Conservation (phyloP, 2,888 invertebrate species). For the Auanema sp. region DNA sequence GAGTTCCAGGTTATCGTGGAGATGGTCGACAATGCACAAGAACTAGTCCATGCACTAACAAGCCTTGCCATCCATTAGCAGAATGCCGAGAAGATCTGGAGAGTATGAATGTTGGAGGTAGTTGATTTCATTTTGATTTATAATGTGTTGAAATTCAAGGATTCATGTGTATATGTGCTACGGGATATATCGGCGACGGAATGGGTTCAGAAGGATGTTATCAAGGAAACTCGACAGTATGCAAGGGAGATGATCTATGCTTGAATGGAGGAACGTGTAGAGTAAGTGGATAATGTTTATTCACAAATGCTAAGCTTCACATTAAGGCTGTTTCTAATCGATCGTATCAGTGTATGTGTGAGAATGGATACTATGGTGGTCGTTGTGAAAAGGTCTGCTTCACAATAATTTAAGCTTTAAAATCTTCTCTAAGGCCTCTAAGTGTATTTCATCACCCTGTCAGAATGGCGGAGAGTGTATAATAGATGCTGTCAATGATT, state of each 20-base stretch:
- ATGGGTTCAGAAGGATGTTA: constrained; percentile 46
- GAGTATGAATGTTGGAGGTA: constrained; percentile 19
- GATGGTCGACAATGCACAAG: constrained; percentile 20
- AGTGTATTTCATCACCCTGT: constrained; percentile 26
- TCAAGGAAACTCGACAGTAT: constrained; percentile 33
- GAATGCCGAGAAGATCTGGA: constrained; percentile 17
- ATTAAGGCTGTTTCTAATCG: constrained; percentile 31
- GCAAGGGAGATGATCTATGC: constrained; percentile 39
- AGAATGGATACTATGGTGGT: constrained; percentile 35
- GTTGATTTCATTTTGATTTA: neutral
- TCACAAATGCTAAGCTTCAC: neutral
- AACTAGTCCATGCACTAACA: constrained; percentile 16
- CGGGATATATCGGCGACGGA: constrained; percentile 53
- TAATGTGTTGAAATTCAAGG: constrained; percentile 5
- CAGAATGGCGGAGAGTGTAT: constrained; percentile 19
- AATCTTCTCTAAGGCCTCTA: constrained; percentile 9
- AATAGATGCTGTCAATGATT: constrained; percentile 8
- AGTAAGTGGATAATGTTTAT: constrained; percentile 26
- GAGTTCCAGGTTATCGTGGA: constrained; percentile 25
- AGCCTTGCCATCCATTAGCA: constrained; percentile 18
- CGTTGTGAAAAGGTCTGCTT: constrained; percentile 29
- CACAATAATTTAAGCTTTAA: neutral
- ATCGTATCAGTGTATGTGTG: constrained; percentile 45
- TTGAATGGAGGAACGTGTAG: constrained; percentile 52
- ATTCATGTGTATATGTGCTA: constrained; percentile 39